Base-by-base conservation (phyloP, 2,797 vertebrate genomes). In the Chelidonichthys spinosus region DNA sequence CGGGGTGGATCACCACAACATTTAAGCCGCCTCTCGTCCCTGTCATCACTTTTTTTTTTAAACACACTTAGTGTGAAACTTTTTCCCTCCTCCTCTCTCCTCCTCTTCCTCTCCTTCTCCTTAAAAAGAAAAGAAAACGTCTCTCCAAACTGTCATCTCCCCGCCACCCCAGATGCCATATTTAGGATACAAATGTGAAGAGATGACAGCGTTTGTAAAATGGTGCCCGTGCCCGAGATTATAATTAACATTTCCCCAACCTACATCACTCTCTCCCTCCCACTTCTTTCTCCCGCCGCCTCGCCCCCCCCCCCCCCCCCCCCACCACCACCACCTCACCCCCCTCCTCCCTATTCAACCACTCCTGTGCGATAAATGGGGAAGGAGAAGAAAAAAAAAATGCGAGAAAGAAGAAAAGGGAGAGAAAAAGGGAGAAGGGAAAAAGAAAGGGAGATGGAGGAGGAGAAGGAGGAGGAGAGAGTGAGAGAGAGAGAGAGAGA, bases 181-280 rank as follows among this genome's bases (percentile, higher is more conserved):
- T 92, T 93, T 92, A 90, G 91, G 90, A 88, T 86, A 76, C 85
- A 82, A 89, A 90, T 85, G 92, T 88, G 85, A 87, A 74, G 86
- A 89, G 91, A 90, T 92, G 94, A 90, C 91, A 90, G 87, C 84
- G 88, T 85, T 47, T 93, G 93, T 94, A 95, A 95, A 95, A 95
- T 95, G 94, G 94, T 90, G 93, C 92, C 92, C 86, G 94, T 87
- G 89, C 90, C 25, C 87, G 88, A 90, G 93, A 95, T 95, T 94
- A 93, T 94, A 95, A 95, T 95, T 94, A 95, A 94, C 93, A 91
- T 95, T 95, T 95, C 93, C 25, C 93, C 94, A 95, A 94, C 94
- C 94, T 95, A 90, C 94, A 93, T 94, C 95, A 88, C 83, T 90
- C 93, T 91, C 91, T 91, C 91, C 89, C 92, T 92, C 92, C 93